Evolutionary conservation across 2,888 invertebrate genomes (phyloP), one percentile per base, ranked within the genome.

Genomic region (Atethmia centrago): DNA sequence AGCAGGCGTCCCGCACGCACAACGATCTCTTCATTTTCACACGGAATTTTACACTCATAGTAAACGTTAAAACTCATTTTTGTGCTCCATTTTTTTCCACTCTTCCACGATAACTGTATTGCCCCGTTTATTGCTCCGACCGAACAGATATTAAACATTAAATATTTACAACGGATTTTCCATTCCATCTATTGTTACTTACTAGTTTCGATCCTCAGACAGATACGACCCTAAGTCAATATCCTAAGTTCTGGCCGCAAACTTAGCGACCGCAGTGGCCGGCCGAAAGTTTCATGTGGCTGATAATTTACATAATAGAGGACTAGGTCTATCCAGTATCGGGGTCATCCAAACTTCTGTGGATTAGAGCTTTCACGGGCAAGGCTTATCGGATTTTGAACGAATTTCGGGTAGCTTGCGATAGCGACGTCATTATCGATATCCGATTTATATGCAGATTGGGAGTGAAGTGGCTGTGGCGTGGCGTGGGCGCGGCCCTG

Each of bases 361-460:
- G 93, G 95, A 95, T 95, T 95, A 95, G 92, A 94, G 95, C 93
- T 93, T 95, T 95, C 95, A 94, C 92, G 91, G 93, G 93, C 91
- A 91, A 91, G 91, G 93, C 93, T 96, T 96, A 96, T 95, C 95
- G 94, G 94, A 95, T 95, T 95, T 94, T 92, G 94, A 94, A 93
- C 93, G 95, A 94, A 95, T 94, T 96, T 95, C 90, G 93, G 94
- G 92, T 93, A 94, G 93, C 95, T 95, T 94, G 93, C 93, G 94
- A 94, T 94, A 91, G 94, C 93, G 93, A 94, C 93, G 94, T 95
- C 95, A 96, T 96, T 95, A 96, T 95, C 94, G 94, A 94, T 95
- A 95, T 95, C 94, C 96, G 95, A 96, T 96, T 96, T 96, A 96
- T 96, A 96, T 96, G 96, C 95, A 96, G 95, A 96, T 96, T 95